Conservation (phyloP, 2,113 vertebrate genomes). For the Proteles cristata region DNA sequence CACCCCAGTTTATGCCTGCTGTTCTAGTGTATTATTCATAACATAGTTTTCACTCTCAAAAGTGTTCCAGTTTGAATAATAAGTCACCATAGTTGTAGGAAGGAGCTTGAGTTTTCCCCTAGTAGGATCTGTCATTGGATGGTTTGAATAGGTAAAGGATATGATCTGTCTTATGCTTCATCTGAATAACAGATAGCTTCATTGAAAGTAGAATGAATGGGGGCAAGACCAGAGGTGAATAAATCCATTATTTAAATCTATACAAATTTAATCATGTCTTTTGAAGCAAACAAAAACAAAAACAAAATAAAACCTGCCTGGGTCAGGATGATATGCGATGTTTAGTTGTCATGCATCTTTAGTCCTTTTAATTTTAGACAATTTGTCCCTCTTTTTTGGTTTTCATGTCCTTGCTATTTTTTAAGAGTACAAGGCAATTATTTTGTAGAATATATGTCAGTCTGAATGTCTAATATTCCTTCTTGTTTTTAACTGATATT, state of each 20-base stretch:
- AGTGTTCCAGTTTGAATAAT: not conserved
- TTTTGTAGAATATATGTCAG: not conserved
- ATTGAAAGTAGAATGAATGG: not conserved
- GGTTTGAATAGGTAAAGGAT: not conserved
- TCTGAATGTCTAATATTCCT: not conserved
- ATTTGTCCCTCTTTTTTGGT: not conserved
- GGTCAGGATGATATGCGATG: not conserved
- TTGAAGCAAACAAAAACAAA: not conserved
- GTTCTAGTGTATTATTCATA: not conserved
- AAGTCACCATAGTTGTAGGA: not conserved
- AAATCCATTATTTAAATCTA: not conserved
- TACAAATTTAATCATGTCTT: not conserved
- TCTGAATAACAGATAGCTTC: not conserved
- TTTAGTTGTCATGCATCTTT: not conserved
- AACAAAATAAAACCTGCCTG: not conserved
- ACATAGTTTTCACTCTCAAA: not conserved
- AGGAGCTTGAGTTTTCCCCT: not conserved
- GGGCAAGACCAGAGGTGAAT: not conserved
- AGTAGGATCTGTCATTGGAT: not conserved
- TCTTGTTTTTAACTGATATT: not conserved
- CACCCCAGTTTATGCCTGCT: not conserved
- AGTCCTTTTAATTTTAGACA: not conserved
- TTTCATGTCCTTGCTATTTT: not conserved
- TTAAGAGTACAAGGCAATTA: not conserved
- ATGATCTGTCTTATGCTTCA: not conserved